A percentile compares a stretch with the other conserved stretches of the same genome.
Conservation (phyloP, 1,140 invertebrate genomes). For the Druon quercuslanigerum region DNA sequence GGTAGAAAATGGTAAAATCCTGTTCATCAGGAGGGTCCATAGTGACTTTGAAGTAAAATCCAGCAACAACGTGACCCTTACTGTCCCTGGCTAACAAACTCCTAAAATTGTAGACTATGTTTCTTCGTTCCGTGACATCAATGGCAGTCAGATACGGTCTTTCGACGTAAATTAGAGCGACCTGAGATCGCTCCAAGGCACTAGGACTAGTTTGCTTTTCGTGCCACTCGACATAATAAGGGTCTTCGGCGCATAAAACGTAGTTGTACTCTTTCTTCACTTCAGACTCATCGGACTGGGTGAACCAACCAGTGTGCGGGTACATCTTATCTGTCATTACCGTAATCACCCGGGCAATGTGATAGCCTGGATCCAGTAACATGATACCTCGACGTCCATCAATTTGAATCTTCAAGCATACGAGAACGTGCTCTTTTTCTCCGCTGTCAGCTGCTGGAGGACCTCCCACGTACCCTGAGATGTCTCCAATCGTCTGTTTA, state of each 20-base stretch:
- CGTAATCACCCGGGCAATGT: conserved; percentile 88
- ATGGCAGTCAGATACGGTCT: conserved; percentile 87
- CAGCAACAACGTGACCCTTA: conserved; percentile 87
- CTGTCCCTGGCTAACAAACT: conserved; percentile 87
- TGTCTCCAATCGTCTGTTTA: conserved; percentile 79
- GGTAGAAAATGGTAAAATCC: conserved; percentile 86
- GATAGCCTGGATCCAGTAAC: conserved; percentile 92
- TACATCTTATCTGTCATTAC: conserved; percentile 90
- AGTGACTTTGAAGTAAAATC: conserved; percentile 87
- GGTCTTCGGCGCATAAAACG: conserved; percentile 79
- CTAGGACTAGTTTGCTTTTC: conserved; percentile 82
- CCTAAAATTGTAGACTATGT: conserved; percentile 91
- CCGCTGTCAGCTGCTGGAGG: conserved; percentile 79
- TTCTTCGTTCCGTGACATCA: conserved; percentile 90
- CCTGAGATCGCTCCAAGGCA: conserved; percentile 71
- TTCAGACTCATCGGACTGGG: conserved; percentile 83
- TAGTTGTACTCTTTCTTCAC: conserved; percentile 90
- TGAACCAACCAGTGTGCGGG: conserved; percentile 93
- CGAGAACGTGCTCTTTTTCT: conserved; percentile 93
- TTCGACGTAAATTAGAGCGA: conserved; percentile 84
- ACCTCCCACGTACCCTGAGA: conserved; percentile 80
- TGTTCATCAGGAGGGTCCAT: conserved; percentile 78
- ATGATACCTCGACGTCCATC: conserved; percentile 85
- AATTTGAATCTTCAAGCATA: conserved; percentile 85
- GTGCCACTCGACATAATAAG: conserved; percentile 88